Evolutionary conservation across 1,140 invertebrate species (phyloP).

Genomic region (Aphidius ervi): DNA sequence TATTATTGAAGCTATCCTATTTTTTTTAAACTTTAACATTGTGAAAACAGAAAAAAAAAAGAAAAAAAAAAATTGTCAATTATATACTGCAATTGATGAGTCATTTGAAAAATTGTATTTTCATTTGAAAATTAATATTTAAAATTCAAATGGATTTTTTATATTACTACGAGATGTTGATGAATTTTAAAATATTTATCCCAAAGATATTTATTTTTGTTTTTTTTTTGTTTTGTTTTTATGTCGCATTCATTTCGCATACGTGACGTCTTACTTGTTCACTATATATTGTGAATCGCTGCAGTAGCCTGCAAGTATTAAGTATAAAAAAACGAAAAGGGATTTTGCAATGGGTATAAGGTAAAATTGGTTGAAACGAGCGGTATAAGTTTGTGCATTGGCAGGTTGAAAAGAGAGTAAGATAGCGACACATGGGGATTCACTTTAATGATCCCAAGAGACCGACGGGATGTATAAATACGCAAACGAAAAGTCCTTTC

Average conservation of each 20-base stretch:
- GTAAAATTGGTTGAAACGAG: not conserved
- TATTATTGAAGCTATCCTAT: constrained; percentile 38
- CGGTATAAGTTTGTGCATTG: not conserved
- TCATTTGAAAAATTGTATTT: no score
- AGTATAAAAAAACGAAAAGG: not conserved
- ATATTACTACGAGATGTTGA: constrained; percentile 6
- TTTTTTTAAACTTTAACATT: constrained; percentile 9
- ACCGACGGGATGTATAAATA: constrained; percentile 24
- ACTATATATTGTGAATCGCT: no score
- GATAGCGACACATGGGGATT: not conserved
- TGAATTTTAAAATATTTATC: no score
- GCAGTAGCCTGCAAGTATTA: not conserved
- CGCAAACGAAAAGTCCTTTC: constrained; percentile 14
- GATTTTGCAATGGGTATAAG: not conserved
- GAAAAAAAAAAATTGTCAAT: no score
- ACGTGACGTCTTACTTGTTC: constrained; percentile 34
- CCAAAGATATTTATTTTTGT: no score
- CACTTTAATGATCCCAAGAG: constrained; percentile 29
- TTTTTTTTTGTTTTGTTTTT: not conserved
- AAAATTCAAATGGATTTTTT: constrained; percentile 3
- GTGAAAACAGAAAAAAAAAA: no score
- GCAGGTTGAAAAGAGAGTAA: not conserved
- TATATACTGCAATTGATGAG: no score
- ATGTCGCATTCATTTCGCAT: constrained; percentile 31
- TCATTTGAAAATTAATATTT: no score